Base-by-base conservation (phyloP, 2,888 invertebrate species). In the Corythucha ciliata region DNA sequence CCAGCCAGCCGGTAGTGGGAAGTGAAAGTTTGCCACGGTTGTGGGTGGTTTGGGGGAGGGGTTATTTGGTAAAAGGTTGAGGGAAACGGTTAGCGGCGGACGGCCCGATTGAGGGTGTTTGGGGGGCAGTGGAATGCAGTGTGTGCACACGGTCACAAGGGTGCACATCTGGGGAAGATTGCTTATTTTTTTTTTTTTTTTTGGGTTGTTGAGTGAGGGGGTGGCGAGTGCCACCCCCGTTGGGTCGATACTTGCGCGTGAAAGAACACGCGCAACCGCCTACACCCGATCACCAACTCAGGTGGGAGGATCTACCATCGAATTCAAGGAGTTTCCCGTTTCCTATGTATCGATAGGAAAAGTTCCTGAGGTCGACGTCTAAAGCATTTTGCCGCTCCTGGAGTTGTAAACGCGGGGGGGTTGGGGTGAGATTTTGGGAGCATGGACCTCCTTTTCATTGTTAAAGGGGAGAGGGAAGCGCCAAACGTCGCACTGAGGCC, bases 231-330 rank as follows among this genome's bases (percentile, higher is more conserved):
- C 29, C 21, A 25, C 44, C 44, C 16, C 34, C 26, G n/a, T 2
- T 29, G 39, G 55, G 49, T 55, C 55, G 55, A 55, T 55, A 55
- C 55, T 53, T 55, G 55, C 55, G 55, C 55, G 33, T 32, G 22
- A 22, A n/a, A 8, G 10, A n/a, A 12, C 5, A 16, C 50, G 55
- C 55, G 55, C 55, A 52, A 36, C 45, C 37, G 29, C 27, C 52
- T 52, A 45, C 53, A 44, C 53, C 48, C 48, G 42, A 47, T 10
- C 37, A 33, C 45, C 46, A 27, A 25, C 52, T 29, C n/a, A 29
- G 29, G 10, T 10, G 10, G 29, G 12, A 8, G 29, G 29, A 29
- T 10, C 29, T 29, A 8, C 29, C 33, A 32, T 33, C 29, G 33
- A 32, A 45, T 45, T 33, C 32, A 45, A 45, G 7, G 10, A 6